Percentiles rank a stretch among this genome's conserved stretches.
phyloP scores from a whole-genome alignment of 2,888 invertebrate species.

The Cabera pusaria region DNA sequence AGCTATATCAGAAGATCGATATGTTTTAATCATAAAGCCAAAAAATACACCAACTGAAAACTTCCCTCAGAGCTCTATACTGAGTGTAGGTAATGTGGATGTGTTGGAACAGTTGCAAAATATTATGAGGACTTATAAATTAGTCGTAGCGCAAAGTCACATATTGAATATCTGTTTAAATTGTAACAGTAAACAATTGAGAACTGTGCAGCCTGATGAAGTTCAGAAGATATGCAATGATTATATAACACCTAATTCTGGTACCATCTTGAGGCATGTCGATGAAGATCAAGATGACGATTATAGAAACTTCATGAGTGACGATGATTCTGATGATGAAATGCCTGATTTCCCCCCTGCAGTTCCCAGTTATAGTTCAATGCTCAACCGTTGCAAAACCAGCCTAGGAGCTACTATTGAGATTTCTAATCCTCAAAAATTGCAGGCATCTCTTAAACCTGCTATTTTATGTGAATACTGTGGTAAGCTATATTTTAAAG shows the following conservation, averaged over 20 bases:
- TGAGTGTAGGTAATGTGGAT: conserved; percentile 80
- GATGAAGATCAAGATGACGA: conserved; percentile 43
- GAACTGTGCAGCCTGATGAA: conserved; percentile 48
- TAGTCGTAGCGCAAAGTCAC: conserved; percentile 84
- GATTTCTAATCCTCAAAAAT: conserved; percentile 72
- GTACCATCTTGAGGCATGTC: conserved; percentile 18
- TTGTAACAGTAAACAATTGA: conserved; percentile 67
- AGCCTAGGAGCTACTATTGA: conserved; percentile 81
- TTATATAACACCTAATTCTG: conserved; percentile 36
- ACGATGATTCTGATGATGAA: conserved; percentile 66
- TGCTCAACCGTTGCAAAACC: conserved; percentile 64
- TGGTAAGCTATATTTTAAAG: conserved; percentile 90
- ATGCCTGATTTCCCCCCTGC: conserved; percentile 43
- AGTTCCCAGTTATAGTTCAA: conserved; percentile 16
- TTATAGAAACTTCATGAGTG: conserved; percentile 66
- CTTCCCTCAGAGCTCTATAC: conserved; percentile 77
- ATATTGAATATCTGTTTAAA: conserved; percentile 89
- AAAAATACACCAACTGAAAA: conserved; percentile 80
- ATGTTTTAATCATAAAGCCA: conserved; percentile 57
- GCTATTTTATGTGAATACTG: conserved; percentile 89
- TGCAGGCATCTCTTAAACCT: conserved; percentile 69
- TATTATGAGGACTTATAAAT: conserved; percentile 86
- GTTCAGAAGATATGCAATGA: conserved; percentile 53
- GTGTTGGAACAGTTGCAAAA: conserved; percentile 86
- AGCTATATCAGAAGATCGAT: conserved; percentile 64